Evolutionary conservation across 2,113 vertebrate genomes (phyloP).

Genomic region (Ia io): DNA sequence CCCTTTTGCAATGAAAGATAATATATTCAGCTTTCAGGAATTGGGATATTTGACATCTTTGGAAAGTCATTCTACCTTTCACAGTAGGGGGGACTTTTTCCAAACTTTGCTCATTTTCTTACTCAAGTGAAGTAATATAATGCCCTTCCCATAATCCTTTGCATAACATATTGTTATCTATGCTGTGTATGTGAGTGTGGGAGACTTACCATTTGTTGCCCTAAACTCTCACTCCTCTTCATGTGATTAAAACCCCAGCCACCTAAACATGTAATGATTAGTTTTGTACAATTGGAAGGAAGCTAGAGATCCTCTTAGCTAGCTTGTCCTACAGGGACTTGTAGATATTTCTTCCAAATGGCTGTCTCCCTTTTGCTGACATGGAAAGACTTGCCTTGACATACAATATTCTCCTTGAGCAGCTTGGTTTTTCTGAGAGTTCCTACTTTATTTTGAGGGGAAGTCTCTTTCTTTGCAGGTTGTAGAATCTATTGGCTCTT

Average conservation of each 20-base stretch:
- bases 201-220: neutral
- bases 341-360: neutral
- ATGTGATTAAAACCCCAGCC: neutral
- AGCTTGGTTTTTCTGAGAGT: neutral
- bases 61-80: neutral
- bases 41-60: neutral
- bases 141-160: neutral
- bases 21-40: neutral
- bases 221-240: neutral
- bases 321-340: neutral
- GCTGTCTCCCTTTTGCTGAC: neutral
- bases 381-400: neutral
- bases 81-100: neutral
- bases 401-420: neutral
- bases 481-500: slow-evolving; percentile 7
- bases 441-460: neutral
- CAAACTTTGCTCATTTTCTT: neutral
- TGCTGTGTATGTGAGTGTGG: neutral
- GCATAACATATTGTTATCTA: neutral
- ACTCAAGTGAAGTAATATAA: neutral
- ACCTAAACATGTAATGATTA: neutral
- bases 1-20: neutral
- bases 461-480: neutral
- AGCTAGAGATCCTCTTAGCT: neutral
- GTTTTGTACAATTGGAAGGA: slow-evolving; percentile 8